Conservation (phyloP, 2,888 invertebrate genomes). For the Eudasyphora cyanicolor region DNA sequence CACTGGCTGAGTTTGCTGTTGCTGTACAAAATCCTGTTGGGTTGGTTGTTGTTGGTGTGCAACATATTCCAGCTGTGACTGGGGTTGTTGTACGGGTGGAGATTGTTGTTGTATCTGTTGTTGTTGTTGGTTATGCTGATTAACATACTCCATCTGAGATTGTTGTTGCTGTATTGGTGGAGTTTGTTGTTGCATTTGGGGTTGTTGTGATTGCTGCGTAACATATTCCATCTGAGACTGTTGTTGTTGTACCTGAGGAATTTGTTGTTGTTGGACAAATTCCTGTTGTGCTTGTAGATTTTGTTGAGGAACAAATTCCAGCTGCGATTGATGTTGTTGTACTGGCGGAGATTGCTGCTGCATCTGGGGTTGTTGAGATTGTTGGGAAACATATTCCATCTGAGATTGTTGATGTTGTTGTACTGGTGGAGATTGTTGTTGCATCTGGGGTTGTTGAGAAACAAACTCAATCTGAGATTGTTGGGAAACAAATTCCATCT, state of each 20-base stretch:
- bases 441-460: background rate
- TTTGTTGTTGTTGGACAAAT: background rate
- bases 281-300: slow-evolving; percentile 72
- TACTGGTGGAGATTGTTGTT: background rate
- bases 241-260: background rate
- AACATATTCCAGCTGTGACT: no score
- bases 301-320: no score
- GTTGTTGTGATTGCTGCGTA: background rate
- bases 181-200: background rate
- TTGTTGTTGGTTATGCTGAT: background rate
- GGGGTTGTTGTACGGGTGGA: no score
- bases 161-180: background rate
- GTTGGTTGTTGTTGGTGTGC: slow-evolving; percentile 72
- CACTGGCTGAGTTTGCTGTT: background rate
- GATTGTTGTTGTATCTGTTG: background rate
- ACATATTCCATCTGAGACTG: background rate
- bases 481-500: slow-evolving; percentile 62
- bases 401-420: background rate
- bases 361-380: background rate
- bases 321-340: no score
- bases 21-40: slow-evolving; percentile 66
- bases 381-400: background rate
- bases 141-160: background rate
- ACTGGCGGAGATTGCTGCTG: background rate
- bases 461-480: background rate